Evolutionary conservation across 2,113 vertebrate genomes (phyloP).

Genomic region (Tympanuchus pallidicinctus): DNA sequence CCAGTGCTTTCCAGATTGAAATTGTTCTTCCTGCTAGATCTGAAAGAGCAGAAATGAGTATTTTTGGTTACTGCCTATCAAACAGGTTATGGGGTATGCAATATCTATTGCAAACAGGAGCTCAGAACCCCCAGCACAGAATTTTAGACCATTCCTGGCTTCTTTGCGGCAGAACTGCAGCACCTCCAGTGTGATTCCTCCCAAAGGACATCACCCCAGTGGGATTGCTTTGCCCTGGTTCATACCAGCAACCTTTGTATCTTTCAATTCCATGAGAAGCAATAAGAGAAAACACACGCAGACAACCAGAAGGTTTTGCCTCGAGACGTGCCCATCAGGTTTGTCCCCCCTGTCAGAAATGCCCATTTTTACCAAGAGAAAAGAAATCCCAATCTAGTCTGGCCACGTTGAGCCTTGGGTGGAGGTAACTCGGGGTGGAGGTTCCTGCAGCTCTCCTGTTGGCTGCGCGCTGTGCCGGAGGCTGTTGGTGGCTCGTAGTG

Average conservation of each 20-base stretch:
- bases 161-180: neutral
- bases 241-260: neutral
- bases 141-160: neutral
- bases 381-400: neutral
- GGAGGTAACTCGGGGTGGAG: too few relatives aligned
- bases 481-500: neutral
- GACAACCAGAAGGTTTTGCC: neutral
- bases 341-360: neutral
- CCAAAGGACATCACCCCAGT: accelerated
- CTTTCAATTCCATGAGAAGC: neutral
- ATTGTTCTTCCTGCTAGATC: neutral
- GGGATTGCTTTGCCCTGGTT: neutral
- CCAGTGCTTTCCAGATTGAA: neutral
- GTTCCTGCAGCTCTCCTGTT: neutral
- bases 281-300: accelerated
- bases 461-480: neutral
- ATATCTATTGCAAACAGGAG: neutral
- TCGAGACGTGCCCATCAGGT: too few relatives aligned
- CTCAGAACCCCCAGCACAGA: neutral
- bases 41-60: neutral
- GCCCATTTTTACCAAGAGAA: neutral
- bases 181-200: neutral
- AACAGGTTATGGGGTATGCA: neutral
- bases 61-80: neutral
- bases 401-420: accelerated